Evolutionary conservation across 35 echinoderm and acorn worm species (phyloP).

Genomic region (Ophioderma brevispina): DNA sequence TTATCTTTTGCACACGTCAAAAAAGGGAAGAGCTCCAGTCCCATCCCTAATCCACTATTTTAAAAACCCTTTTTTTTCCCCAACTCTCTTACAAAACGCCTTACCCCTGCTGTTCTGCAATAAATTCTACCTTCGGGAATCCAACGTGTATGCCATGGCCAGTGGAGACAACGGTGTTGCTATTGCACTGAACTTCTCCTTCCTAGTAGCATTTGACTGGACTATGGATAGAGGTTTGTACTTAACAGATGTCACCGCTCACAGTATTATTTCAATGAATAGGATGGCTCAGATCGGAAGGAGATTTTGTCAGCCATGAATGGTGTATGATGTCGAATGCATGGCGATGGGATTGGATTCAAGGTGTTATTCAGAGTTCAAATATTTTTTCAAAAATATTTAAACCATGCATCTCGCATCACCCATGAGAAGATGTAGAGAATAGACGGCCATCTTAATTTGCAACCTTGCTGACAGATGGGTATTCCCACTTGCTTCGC

Average conservation of each 20-base stretch:
- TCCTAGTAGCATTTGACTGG: constrained; percentile 47
- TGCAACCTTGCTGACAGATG: no score
- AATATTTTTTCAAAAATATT: no score
- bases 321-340: constrained; percentile 55
- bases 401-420: background rate
- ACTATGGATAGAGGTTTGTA: constrained; percentile 33
- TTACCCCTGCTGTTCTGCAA: background rate
- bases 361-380: no score
- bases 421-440: background rate
- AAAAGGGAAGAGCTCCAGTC: no score
- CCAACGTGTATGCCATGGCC: background rate
- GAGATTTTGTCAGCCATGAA: constrained; percentile 52
- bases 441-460: no score
- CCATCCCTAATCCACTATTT: no score
- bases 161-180: background rate
- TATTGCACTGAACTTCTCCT: background rate
- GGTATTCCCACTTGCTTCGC: no score
- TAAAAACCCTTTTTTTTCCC: no score
- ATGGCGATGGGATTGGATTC: constrained; percentile 83
- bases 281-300: constrained; percentile 63
- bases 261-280: constrained; percentile 50
- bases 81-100: no score
- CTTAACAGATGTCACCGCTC: constrained; percentile 14
- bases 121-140: background rate
- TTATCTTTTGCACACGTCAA: no score